phyloP scores from a whole-genome alignment of 2,797 vertebrate genomes.

The Rhodeus uyekii region DNA sequence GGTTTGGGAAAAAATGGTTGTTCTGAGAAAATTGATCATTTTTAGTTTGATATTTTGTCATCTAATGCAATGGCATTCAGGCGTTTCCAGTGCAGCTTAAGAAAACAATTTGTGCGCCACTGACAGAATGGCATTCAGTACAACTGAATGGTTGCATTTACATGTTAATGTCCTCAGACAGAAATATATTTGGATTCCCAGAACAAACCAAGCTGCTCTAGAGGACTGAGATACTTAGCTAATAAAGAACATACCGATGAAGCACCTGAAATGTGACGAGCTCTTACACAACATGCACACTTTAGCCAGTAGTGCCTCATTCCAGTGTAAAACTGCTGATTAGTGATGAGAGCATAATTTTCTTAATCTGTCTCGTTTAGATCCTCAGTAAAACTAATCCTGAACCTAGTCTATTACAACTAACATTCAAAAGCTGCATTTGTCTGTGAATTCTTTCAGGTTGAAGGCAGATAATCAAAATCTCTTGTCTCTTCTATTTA shows the following conservation, averaged over 20 bases:
- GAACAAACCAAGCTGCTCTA: neutral
- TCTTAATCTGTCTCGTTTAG: neutral
- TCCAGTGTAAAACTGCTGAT: constrained; percentile 45
- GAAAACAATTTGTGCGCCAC: neutral
- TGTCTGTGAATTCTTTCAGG: neutral
- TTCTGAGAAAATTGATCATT: neutral
- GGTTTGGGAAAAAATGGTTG: neutral
- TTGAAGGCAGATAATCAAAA: too few species aligned
- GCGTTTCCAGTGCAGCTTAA: neutral
- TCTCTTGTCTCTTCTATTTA: too few species aligned
- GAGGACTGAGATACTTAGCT: neutral
- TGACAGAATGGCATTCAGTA: neutral
- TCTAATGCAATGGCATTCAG: neutral
- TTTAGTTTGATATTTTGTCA: neutral
- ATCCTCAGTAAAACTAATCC: neutral
- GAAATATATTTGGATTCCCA: neutral
- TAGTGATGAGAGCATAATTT: neutral
- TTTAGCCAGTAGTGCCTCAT: constrained; percentile 56
- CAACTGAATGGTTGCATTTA: neutral
- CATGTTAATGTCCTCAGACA: neutral
- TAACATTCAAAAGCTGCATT: neutral
- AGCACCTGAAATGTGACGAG: neutral
- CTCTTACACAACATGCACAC: neutral
- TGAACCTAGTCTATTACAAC: neutral
- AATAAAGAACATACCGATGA: neutral